Base-by-base conservation (phyloP, 2,797 vertebrate species). In the Argentina silus region DNA sequence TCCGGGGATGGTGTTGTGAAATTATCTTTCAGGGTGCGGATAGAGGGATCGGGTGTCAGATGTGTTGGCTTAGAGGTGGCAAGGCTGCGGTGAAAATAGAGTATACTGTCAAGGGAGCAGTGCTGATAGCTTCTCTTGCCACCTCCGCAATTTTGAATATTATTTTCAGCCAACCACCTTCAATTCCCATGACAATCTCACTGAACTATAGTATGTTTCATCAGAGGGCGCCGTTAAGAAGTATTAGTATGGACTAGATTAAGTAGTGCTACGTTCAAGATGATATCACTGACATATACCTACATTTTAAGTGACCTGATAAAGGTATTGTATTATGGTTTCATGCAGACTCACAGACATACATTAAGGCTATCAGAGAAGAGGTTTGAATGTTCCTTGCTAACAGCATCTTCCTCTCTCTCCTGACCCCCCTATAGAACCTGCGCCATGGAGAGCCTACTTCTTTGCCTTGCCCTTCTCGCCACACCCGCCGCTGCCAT, bases 391-490 rank as follows among this genome's bases (percentile, higher is more conserved):
- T 36, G 57, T 60, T 57, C 21, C 36, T 2, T 36, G 12, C 59
- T 61, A 12, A 61, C 27, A 15, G 59, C 21, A 0, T 36, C 36
- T 36, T 6, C 59, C 47, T 74, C 55, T 47, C 21, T 44, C 68
- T 66, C 76, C 51, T 72, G 75, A 44, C 80, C 69, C 68, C 43
- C 80, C 27, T 36, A 4, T 36, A 87, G 85, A 80, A 79, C 59
- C 48, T 36, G 82, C 76, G 88, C 74, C 83, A 90, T 88, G 87
- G 87, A 87, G 76, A 12, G 5, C n/a, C 50, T 82, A 78, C 75
- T 81, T 67, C 75, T 89, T 67, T 82, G 88, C 70, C 76, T 36
- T 42, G 72, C 76, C 62, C 78, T 36, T 27, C 43, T 56, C 11
- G 19, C 5, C 15, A 19, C 3, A 6, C 57, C 15, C 44, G 57